Evolutionary conservation across 2,888 invertebrate genomes (phyloP).

Genomic region (Ectemnius continuus): DNA sequence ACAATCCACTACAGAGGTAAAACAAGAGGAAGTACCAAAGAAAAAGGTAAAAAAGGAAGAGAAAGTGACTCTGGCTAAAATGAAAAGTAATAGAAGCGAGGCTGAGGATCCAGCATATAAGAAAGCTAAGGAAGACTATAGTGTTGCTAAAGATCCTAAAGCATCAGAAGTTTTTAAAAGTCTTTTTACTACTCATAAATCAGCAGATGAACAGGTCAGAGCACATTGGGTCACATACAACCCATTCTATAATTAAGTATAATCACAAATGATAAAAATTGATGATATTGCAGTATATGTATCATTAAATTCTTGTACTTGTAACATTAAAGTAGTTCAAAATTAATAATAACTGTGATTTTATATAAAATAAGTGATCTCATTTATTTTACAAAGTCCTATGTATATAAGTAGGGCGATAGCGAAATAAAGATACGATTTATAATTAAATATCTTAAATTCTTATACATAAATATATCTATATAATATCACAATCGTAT

Average conservation of each 20-base stretch:
- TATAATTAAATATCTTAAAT: constrained; percentile 4
- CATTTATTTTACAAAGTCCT: constrained; percentile 1
- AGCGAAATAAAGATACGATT: background rate
- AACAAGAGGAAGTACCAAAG: constrained; percentile 49
- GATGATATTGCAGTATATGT: too few species aligned
- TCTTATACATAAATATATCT: background rate
- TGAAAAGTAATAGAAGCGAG: constrained; percentile 57
- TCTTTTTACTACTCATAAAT: constrained; percentile 93
- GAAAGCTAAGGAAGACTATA: constrained; percentile 89
- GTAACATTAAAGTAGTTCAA: too few species aligned
- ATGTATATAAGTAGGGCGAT: background rate
- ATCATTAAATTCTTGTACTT: too few species aligned
- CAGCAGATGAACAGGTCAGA: constrained; percentile 90
- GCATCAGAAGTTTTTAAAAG: constrained; percentile 96
- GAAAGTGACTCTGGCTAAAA: constrained; percentile 66
- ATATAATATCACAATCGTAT: constrained; percentile 2
- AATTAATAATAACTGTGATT: background rate
- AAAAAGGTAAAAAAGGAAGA: constrained; percentile 76
- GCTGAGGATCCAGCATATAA: constrained; percentile 85
- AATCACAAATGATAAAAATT: background rate
- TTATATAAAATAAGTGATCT: background rate
- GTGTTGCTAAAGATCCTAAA: constrained; percentile 93
- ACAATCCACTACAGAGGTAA: constrained; percentile 46
- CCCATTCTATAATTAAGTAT: constrained; percentile 90
- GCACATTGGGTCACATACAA: constrained; percentile 99